Conservation (phyloP, 2,797 vertebrate genomes). For the Characodon lateralis region DNA sequence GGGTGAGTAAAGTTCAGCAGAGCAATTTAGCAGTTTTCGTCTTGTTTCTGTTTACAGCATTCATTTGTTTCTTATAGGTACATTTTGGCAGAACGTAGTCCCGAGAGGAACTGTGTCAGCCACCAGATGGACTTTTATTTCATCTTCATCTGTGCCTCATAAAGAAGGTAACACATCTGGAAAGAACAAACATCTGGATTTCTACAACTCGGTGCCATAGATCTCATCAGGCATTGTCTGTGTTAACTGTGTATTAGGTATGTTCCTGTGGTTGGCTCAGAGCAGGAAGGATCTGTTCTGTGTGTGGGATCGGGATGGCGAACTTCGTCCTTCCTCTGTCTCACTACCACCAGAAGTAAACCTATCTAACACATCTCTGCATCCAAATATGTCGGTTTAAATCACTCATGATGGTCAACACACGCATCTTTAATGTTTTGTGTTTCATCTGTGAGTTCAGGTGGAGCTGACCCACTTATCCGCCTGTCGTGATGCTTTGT, state of each 20-base stretch:
- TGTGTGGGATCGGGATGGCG: slow-evolving; percentile 88
- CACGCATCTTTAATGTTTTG: neutral
- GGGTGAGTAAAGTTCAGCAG: slow-evolving; percentile 75
- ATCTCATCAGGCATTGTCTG: neutral
- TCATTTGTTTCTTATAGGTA: slow-evolving; percentile 77
- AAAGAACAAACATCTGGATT: neutral
- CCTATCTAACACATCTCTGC: neutral
- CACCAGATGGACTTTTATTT: slow-evolving; percentile 92
- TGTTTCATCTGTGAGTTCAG: slow-evolving; percentile 38
- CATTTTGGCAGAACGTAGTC: slow-evolving; percentile 91
- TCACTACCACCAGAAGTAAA: slow-evolving; percentile 85
- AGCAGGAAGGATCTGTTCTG: slow-evolving; percentile 94
- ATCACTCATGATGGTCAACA: neutral
- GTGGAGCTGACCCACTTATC: slow-evolving; percentile 88
- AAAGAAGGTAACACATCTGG: slow-evolving; percentile 81
- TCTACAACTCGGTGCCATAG: neutral
- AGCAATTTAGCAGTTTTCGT: neutral
- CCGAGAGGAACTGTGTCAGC: slow-evolving; percentile 93
- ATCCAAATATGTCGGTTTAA: neutral
- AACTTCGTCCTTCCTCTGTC: slow-evolving; percentile 89
- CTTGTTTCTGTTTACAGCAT: neutral
- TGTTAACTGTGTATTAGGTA: slow-evolving; percentile 79
- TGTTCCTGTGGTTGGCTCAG: slow-evolving; percentile 93
- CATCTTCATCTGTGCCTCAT: slow-evolving; percentile 86
- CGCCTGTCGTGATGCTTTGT: slow-evolving; percentile 91